Evolutionary conservation across 2,113 vertebrate genomes (phyloP), one percentile per base, ranked within the genome.

Genomic region (Perccottus glenii): DNA sequence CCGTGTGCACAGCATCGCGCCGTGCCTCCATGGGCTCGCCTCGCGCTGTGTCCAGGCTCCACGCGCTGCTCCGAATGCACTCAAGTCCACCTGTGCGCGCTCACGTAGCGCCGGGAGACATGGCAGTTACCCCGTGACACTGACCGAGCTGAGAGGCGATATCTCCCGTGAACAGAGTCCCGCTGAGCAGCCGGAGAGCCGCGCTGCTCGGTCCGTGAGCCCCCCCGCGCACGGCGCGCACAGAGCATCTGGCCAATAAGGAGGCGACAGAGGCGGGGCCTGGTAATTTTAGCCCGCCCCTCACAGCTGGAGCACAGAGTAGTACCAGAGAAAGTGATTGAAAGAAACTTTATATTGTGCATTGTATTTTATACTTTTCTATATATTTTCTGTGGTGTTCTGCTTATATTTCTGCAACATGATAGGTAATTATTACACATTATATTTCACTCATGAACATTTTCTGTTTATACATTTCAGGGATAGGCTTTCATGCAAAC

Each of bases 1-100:
- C 91, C 96, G 93, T 88, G 94, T 92, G 93, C 95, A 98, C 89
- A 94, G 93, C 97, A 99, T 99, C 73, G 93, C 96, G 91, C 90
- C 89, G 90, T 93, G 90, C 90, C 95, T 96, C 95, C 96, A 94
- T 92, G 93, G 84, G 93, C 73, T 80, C 43, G 77, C 43, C 61
- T n/a, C 5, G n/a, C 16, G 36, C 15, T 35, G 1, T 44, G 6
- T 66, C 48, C 69, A 19, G 11, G 32, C 51, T 49, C 15, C 16
- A 50, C 52, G 52, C 52, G 33, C 52, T n/a, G 52, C 52, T 55
- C 52, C 52, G 52, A 35, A 12, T 4, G 11, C 50, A 12, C 50
- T 52, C 50, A 33, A 53, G 52, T 55, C 49, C 27, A 11, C 12
- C 12, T 35, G 52, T 36, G 52, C 33, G 52, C 4, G 52, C 9